A percentile compares a stretch with the other conserved stretches of the same genome.
phyloP scores from a whole-genome alignment of 2,797 vertebrate species.

The Scomberomorus guttatus region DNA sequence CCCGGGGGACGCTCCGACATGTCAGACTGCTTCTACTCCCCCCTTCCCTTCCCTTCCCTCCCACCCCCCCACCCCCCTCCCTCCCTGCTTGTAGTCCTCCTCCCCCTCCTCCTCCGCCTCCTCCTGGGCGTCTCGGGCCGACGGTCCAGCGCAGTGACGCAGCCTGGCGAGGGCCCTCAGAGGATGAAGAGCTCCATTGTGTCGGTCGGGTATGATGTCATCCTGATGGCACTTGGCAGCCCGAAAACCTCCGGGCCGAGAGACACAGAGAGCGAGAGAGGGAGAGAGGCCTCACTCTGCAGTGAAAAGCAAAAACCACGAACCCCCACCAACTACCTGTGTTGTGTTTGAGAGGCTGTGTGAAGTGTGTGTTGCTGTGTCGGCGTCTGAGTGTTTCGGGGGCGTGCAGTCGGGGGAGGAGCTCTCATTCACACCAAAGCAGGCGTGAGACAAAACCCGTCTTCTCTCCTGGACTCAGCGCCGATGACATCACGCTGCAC shows the following conservation, averaged over 20 bases:
- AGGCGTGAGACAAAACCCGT: conserved; percentile 48
- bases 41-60: neutral
- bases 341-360: conserved; percentile 22
- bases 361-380: conserved; percentile 6
- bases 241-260: conserved; percentile 34
- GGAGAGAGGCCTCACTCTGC: conserved; percentile 33
- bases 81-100: conserved; percentile 19
- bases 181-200: conserved; percentile 90
- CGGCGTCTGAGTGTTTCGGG: neutral
- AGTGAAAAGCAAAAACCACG: conserved; percentile 33
- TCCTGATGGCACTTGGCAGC: conserved; percentile 82
- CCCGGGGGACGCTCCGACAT: conserved; percentile 56
- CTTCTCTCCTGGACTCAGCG: conserved; percentile 54
- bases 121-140: conserved; percentile 32
- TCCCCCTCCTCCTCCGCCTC: conserved; percentile 21
- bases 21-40: neutral
- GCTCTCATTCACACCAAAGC: conserved; percentile 70
- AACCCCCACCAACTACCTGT: conserved; percentile 33
- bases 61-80: conserved; percentile 57
- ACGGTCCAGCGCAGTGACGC: conserved; percentile 85
- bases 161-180: conserved; percentile 84
- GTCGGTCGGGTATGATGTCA: conserved; percentile 87
- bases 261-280: conserved; percentile 6
- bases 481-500: conserved; percentile 68
- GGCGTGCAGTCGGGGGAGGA: conserved; percentile 19